phyloP scores from a whole-genome alignment of 2,888 invertebrate genomes.

The Mythimna albipuncta region DNA sequence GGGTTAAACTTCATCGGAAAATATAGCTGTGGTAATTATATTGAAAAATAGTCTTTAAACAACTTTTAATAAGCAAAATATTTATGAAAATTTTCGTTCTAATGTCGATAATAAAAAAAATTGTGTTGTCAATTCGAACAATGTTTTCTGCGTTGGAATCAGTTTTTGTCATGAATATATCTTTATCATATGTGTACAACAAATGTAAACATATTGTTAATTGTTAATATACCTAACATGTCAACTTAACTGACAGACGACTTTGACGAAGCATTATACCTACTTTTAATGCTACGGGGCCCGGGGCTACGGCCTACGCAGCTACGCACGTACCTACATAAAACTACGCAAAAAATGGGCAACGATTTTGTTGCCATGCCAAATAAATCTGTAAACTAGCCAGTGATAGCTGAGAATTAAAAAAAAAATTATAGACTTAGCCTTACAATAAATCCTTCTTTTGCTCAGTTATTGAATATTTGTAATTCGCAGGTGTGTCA shows the following conservation, averaged over 20 bases:
- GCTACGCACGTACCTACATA: too few relatives aligned
- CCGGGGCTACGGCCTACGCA: not conserved
- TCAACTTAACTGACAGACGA: not conserved
- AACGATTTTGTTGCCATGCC: not conserved
- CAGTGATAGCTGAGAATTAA: not conserved
- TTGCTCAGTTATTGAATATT: slow-evolving; percentile 5
- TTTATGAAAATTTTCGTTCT: not conserved
- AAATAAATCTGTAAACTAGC: slow-evolving; percentile 3
- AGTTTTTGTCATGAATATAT: not conserved
- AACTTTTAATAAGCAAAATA: not conserved
- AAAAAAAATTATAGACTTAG: not conserved
- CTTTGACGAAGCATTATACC: not conserved
- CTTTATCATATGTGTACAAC: not conserved
- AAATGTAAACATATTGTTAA: not conserved
- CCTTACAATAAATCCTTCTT: not conserved
- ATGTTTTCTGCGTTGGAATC: not conserved
- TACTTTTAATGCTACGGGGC: not conserved
- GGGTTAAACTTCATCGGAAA: slow-evolving; percentile 45
- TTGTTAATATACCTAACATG: not conserved
- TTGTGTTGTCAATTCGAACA: slow-evolving; percentile 8
- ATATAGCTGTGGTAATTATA: slow-evolving; percentile 24
- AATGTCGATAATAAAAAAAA: slow-evolving; percentile 12
- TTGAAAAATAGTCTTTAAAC: not conserved
- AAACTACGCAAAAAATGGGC: not conserved
- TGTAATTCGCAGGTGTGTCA: slow-evolving; percentile 75